Conservation (phyloP, 2,113 vertebrate genomes). For the Neolamprologus devosi region DNA sequence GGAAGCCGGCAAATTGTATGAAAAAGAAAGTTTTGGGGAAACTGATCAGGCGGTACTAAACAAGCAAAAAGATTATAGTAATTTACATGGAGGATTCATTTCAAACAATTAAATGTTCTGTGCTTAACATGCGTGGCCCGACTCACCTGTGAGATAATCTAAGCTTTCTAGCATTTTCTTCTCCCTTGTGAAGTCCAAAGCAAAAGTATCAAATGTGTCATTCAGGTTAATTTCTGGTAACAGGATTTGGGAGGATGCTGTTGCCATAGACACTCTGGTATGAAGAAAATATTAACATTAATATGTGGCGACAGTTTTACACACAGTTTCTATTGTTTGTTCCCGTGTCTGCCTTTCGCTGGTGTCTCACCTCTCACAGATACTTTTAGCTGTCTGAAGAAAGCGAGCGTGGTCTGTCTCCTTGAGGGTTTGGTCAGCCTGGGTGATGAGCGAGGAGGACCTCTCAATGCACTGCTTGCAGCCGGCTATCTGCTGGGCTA, state of each 20-base stretch:
- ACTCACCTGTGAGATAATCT: constrained; percentile 95
- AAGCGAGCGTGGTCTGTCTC: constrained; percentile 91
- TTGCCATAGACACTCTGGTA: constrained; percentile 95
- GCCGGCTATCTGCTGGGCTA: constrained; percentile 92
- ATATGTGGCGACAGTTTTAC: neutral
- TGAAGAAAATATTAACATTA: neutral
- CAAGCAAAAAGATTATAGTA: neutral
- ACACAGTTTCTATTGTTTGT: neutral
- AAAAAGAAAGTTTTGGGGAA: neutral
- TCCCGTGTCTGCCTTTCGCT: neutral
- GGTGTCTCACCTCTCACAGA: constrained; percentile 86
- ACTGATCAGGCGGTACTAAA: neutral
- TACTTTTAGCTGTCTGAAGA: constrained; percentile 92
- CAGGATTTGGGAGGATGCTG: constrained; percentile 92
- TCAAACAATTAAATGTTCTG: neutral
- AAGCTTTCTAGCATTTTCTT: constrained; percentile 95
- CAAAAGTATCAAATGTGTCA: constrained; percentile 94
- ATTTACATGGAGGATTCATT: neutral
- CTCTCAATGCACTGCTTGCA: constrained; percentile 97
- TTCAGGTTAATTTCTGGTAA: constrained; percentile 98
- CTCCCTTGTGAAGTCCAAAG: constrained; percentile 93
- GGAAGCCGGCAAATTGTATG: neutral
- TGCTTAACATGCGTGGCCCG: neutral
- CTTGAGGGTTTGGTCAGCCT: constrained; percentile 92
- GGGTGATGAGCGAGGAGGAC: constrained; percentile 91